These are phyloP conservation scores for Nysson spinosus DNA, from an alignment of 2,888 invertebrate genomes.

Conservation along the genomic window DNA sequence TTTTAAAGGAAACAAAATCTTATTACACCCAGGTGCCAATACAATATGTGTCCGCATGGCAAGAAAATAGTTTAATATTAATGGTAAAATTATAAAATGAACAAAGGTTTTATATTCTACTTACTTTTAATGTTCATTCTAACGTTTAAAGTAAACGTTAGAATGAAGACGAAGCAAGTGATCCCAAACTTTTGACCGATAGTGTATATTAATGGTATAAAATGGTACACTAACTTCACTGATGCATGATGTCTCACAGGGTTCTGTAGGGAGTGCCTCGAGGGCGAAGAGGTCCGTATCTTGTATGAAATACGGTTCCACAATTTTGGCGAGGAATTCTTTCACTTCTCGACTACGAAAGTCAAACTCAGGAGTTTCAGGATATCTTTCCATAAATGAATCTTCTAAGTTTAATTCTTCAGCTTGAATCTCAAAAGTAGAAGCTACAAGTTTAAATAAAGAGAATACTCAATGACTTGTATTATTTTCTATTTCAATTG, in stretches of 20 bases:
- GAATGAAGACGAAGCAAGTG: too few species aligned
- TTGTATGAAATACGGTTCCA: constrained; percentile 26
- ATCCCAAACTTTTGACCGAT: not conserved
- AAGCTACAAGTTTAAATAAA: constrained; percentile 19
- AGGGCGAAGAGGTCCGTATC: constrained; percentile 46
- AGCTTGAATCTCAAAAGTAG: constrained; percentile 15
- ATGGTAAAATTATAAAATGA: too few species aligned
- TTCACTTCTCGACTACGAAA: constrained; percentile 30
- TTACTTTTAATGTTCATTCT: too few species aligned
- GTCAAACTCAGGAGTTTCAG: not conserved
- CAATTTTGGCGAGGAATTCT: constrained; percentile 35
- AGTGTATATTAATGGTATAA: not conserved
- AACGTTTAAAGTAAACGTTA: too few species aligned
- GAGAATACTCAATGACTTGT: too few species aligned
- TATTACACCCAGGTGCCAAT: too few species aligned
- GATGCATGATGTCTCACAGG: constrained; percentile 21
- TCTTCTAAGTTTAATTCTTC: not conserved
- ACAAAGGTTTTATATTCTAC: too few species aligned
- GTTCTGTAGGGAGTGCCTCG: constrained; percentile 25
- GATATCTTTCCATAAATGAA: not conserved
- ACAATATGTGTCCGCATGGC: too few species aligned
- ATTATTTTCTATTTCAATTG: too few species aligned
- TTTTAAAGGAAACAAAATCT: too few species aligned
- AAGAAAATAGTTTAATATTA: too few species aligned
- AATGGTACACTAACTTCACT: constrained; percentile 47